A percentile compares a stretch with the other conserved stretches of the same genome.
Conservation (phyloP, 2,888 invertebrate species). For the Perizoma flavofasciatum region DNA sequence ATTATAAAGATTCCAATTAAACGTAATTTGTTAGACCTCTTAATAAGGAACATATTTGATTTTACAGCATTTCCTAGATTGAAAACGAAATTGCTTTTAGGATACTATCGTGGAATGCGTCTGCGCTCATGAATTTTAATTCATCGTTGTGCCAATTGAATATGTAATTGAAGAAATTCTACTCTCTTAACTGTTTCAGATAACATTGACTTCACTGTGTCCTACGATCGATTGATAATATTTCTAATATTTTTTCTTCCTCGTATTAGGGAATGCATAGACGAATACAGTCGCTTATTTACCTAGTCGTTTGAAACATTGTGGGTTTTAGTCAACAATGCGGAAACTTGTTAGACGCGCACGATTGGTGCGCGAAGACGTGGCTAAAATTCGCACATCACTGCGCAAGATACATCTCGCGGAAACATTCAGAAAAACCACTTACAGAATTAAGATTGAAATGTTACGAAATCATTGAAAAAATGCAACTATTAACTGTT, state of each 20-base stretch:
- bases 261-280: too few species aligned
- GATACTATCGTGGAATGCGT: neutral
- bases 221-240: too few species aligned
- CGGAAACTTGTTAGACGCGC: conserved; percentile 37
- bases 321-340: conserved; percentile 18
- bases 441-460: conserved; percentile 38
- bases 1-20: neutral
- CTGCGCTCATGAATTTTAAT: conserved; percentile 32
- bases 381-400: conserved; percentile 55
- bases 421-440: conserved; percentile 46
- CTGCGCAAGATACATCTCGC: conserved; percentile 45
- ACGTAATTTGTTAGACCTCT: too few species aligned
- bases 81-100: neutral
- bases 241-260: too few species aligned
- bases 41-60: too few species aligned
- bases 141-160: conserved; percentile 27
- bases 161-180: conserved; percentile 32
- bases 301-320: too few species aligned
- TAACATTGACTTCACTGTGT: neutral
- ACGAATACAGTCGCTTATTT: too few species aligned
- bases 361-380: conserved; percentile 29
- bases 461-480: conserved; percentile 15
- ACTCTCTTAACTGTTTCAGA: conserved; percentile 22
- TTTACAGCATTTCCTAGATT: too few species aligned
- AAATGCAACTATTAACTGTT: neutral